A percentile compares a stretch with the other conserved stretches of the same genome.
phyloP scores from a whole-genome alignment of 2,113 vertebrate species.

The Mobula birostris region DNA sequence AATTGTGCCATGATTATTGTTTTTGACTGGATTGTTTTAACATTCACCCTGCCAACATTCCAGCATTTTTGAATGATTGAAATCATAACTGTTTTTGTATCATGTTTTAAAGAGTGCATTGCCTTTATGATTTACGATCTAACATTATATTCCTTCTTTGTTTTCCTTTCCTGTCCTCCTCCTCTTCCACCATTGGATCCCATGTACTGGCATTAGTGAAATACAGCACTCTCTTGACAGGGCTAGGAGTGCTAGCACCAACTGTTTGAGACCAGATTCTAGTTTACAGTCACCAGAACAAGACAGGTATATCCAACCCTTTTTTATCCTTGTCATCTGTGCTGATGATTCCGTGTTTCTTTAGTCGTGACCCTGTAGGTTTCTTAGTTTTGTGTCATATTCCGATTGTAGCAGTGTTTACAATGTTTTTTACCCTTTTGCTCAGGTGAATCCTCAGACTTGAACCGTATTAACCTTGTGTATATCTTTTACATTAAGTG shows the following conservation, averaged over 20 bases:
- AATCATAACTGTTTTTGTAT: constrained; percentile 56
- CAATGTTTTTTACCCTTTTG: constrained; percentile 25
- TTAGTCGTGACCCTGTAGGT: not conserved
- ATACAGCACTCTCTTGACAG: constrained; percentile 96
- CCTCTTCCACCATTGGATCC: constrained; percentile 72
- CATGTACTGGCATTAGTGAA: constrained; percentile 90
- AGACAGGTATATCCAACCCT: constrained; percentile 87
- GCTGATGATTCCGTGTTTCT: constrained; percentile 49
- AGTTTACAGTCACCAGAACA: constrained; percentile 90
- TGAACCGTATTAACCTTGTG: constrained; percentile 20
- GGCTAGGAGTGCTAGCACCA: constrained; percentile 98
- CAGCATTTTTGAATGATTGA: constrained; percentile 36
- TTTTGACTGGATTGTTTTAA: constrained; percentile 9
- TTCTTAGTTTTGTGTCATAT: constrained; percentile 20
- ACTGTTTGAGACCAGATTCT: constrained; percentile 94
- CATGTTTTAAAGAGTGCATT: constrained; percentile 62
- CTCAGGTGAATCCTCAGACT: not conserved
- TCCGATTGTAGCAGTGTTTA: not conserved
- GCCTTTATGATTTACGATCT: constrained; percentile 72
- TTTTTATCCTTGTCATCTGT: constrained; percentile 65
- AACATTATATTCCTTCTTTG: constrained; percentile 77
- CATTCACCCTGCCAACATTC: not conserved
- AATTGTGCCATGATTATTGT: not conserved
- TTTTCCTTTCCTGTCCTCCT: constrained; percentile 68
- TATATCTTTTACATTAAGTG: constrained; percentile 44